phyloP scores from a whole-genome alignment of 2,888 invertebrate genomes.

The Tyria jacobaeae region DNA sequence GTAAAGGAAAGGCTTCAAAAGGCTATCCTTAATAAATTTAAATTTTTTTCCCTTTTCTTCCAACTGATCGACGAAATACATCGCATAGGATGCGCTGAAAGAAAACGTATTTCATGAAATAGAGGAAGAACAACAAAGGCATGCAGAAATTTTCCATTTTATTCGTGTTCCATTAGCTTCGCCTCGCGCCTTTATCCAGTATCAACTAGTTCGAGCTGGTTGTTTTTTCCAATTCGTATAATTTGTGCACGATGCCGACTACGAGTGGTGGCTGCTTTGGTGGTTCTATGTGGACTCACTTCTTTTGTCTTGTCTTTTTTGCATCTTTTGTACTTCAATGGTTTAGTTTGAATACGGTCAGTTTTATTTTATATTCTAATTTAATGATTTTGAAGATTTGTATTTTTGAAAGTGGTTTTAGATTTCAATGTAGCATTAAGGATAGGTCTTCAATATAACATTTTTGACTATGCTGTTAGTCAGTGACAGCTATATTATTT shows the following conservation, averaged over 20 bases:
- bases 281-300: constrained; percentile 34
- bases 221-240: constrained; percentile 51
- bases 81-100: constrained; percentile 47
- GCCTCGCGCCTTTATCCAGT: constrained; percentile 58
- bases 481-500: too few species aligned
- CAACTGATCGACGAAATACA: constrained; percentile 43
- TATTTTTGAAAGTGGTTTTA: too few species aligned
- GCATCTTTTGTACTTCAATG: constrained; percentile 14
- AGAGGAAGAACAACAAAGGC: constrained; percentile 57
- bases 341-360: constrained; percentile 14
- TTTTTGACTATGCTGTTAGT: too few species aligned
- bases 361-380: constrained; percentile 20
- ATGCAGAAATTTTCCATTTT: constrained; percentile 62
- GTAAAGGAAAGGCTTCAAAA: constrained; percentile 29
- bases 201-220: constrained; percentile 41
- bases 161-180: constrained; percentile 65
- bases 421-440: too few species aligned
- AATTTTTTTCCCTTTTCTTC: constrained; percentile 29
- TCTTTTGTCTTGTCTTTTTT: constrained; percentile 24
- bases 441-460: too few species aligned
- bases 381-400: neutral
- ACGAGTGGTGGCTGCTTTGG: constrained; percentile 40
- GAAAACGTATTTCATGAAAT: constrained; percentile 51
- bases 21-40: constrained; percentile 43
- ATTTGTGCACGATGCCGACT: constrained; percentile 43